Base-by-base conservation (phyloP, 2,113 vertebrate species). In the Dasypus novemcinctus region DNA sequence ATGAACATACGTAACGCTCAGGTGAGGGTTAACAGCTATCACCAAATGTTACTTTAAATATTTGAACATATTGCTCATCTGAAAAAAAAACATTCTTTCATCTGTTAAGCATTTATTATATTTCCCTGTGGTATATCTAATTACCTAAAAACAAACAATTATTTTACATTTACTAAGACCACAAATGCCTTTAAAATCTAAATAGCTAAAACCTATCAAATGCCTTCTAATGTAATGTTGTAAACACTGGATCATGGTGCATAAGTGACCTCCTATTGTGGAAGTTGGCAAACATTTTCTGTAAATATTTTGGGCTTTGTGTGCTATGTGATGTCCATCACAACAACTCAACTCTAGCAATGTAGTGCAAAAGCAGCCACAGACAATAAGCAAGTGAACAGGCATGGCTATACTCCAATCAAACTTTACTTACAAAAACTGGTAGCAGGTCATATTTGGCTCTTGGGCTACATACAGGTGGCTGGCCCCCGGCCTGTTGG, bases 221-320 rank as follows among this genome's bases (percentile, higher is more conserved):
- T 80, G 23, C 75, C 43, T 94, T 87, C 29, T 93, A 59, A 68
- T 3, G 38, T 31, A 74, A 81, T 36, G 33, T 74, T 92, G 49
- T 85, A 80, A 92, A 86, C 38, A 75, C 21, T 14, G 7, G 61
- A 59, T 93, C 84, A 84, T 0, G 27, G 59, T 36, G 85, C 31
- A 57, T 31, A 80, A 5, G 21, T 20, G 12, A 71, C 79, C 82
- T 95, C 21, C 54, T 75, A 10, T 8, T 81, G 52, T 18, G 66
- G 46, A n/a, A 61, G n/a, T 2, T 84, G 64, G 75, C 43, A 93
- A 66, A 90, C 63, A 49, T 36, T 6, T 69, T 87, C 84, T 87
- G 59, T 90, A 87, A 93, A 92, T 63, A 94, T 81, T 90, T 87
- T 92, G 94, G 78, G 13, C 79, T 96, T 91, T 1, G 2, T 78